phyloP scores from a whole-genome alignment of 2,888 invertebrate genomes.

The Griposia aprilina region DNA sequence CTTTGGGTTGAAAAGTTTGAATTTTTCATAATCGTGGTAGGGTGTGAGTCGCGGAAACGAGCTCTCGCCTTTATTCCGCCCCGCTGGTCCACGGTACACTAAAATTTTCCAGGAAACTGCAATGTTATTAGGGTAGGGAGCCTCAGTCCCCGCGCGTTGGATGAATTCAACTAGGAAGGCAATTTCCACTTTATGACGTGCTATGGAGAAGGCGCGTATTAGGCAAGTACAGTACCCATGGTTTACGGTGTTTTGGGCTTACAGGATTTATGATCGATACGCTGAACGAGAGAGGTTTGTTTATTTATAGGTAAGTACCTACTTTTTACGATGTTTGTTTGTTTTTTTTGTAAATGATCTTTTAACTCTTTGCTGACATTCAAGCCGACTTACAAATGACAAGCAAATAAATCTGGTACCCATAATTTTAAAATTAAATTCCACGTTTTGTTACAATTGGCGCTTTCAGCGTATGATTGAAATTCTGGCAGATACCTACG shows the following conservation, averaged over 20 bases:
- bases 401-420: background rate
- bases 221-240: slow-evolving; percentile 75
- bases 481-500: background rate
- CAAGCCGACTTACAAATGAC: fast-evolving
- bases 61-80: slow-evolving; percentile 69
- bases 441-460: background rate
- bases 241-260: slow-evolving; percentile 57
- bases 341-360: background rate
- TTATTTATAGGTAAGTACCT: background rate
- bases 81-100: slow-evolving; percentile 76
- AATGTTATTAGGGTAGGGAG: slow-evolving; percentile 82
- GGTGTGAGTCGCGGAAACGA: slow-evolving; percentile 62
- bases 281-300: background rate
- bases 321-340: background rate
- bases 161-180: slow-evolving; percentile 89
- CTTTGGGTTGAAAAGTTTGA: background rate
- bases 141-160: slow-evolving; percentile 72
- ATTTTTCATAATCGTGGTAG: slow-evolving; percentile 24
- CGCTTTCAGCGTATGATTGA: background rate
- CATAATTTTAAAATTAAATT: background rate
- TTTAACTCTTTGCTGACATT: background rate
- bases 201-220: slow-evolving; percentile 78
- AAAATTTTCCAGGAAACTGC: slow-evolving; percentile 83
- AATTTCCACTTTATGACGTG: slow-evolving; percentile 87
- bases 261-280: slow-evolving; percentile 31